Conservation (phyloP, 2,888 invertebrate species). For the Abrostola triplasia region DNA sequence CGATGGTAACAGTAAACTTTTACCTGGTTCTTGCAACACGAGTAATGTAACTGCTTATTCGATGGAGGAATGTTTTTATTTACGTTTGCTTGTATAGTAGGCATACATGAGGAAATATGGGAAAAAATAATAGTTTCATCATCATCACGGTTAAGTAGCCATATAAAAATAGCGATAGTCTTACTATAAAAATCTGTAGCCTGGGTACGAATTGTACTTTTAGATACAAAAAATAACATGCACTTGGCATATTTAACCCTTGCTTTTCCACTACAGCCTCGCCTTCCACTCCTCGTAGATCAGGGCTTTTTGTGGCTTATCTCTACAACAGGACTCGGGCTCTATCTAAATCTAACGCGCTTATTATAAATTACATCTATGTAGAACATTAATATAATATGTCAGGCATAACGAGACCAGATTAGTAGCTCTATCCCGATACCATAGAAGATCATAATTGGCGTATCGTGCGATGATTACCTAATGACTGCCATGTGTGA, state of each 20-base stretch:
- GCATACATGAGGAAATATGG: no score
- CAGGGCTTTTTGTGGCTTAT: neutral
- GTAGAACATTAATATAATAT: neutral
- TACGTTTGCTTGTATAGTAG: no score
- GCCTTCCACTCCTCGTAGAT: no score
- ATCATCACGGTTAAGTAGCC: no score
- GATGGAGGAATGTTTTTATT: neutral
- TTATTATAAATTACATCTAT: neutral
- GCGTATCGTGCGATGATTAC: slow-evolving; percentile 32
- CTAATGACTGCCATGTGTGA: slow-evolving; percentile 26
- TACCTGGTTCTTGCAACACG: neutral
- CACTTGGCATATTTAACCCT: no score
- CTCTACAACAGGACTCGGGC: neutral
- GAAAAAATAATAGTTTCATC: neutral
- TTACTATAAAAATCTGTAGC: no score
- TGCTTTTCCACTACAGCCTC: no score
- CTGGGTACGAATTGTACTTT: no score
- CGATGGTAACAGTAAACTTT: slow-evolving; percentile 20
- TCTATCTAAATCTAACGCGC: neutral
- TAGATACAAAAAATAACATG: no score
- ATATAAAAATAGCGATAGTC: no score
- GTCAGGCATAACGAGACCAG: slow-evolving; percentile 27
- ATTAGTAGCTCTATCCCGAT: slow-evolving; percentile 26
- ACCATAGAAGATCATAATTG: slow-evolving; percentile 26
- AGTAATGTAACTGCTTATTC: neutral